Evolutionary conservation across 2,888 invertebrate species (phyloP), one percentile per base, ranked within the genome.

Genomic region (Strigamia crassipes): DNA sequence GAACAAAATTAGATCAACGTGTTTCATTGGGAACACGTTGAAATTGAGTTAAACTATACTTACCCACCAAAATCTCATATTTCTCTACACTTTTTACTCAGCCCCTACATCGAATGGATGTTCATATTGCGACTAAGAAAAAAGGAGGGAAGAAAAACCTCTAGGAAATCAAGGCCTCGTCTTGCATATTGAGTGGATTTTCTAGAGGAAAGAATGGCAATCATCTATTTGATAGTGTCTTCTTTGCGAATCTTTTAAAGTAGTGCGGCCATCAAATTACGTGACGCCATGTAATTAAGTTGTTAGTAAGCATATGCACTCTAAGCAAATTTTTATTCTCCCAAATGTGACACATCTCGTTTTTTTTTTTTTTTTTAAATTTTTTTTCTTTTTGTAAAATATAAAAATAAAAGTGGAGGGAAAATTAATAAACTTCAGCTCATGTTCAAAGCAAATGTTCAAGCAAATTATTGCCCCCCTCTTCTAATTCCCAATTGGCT

Each of bases 11-110:
- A 27, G 73, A 73, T 73, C 73, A 73, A 73, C 73, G 13, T 73
- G 73, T 73, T n/a, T 73, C 73, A 73, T 73, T 73, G 27, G 27
- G 31, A 73, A 73, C 73, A 73, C 31, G 73, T 73, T 73, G 73
- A 73, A 73, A 73, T 73, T 13, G 73, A 73, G 73, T 73, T 73
- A 73, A 73, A 73, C 73, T 73, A 8, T n/a, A 73, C 73, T 73
- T 73, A 73, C 73, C 31, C 73, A 73, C 73, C n/a, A 73, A 73
- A 73, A 73, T 73, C 73, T 73, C 73, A 73, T 73, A 73, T 73
- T 73, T 73, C 31, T 73, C 31, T 73, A 73, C 31, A 27, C 27
- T 27, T 73, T 31, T 73, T 73, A 2, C 15, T 73, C 61, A 21
- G 27, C 21, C 66, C 31, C 31, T 66, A 10, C 66, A 27, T 66